These are phyloP conservation scores for Acanthoscelides obtectus DNA, from an alignment of 2,888 invertebrate species.

Conservation along the genomic window DNA sequence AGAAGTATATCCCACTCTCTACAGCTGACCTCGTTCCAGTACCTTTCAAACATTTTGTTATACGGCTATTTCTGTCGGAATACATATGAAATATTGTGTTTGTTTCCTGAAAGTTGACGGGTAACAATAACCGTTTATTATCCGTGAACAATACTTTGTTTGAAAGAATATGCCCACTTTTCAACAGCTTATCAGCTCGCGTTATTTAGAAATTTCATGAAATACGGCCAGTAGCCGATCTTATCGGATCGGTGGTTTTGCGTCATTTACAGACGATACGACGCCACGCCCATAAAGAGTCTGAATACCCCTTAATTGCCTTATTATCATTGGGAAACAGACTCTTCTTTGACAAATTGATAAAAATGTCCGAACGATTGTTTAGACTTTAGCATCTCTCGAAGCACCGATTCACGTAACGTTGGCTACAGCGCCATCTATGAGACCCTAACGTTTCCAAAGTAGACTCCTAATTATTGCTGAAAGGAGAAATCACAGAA, in stretches of 20 bases:
- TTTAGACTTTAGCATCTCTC: too few species aligned
- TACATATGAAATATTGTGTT: background rate
- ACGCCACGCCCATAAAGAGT: background rate
- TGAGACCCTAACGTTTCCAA: too few species aligned
- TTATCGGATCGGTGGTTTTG: background rate
- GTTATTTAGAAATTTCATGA: background rate
- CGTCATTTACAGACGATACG: background rate
- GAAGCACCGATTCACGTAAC: too few species aligned
- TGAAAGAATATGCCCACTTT: background rate
- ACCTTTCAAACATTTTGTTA: background rate
- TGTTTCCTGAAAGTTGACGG: background rate
- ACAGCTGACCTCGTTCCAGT: background rate
- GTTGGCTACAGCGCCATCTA: too few species aligned
- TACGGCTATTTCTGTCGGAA: background rate
- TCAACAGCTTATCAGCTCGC: background rate
- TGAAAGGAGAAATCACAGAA: too few species aligned
- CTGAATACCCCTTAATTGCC: background rate
- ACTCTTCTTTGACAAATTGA: background rate
- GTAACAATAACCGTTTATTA: background rate
- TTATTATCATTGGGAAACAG: background rate
- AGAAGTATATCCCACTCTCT: background rate
- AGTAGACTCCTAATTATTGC: too few species aligned
- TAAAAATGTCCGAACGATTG: too few species aligned
- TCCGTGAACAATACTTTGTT: background rate
- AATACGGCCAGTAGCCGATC: background rate